phyloP scores from a whole-genome alignment of 2,888 invertebrate genomes.

The Lysandra coridon region DNA sequence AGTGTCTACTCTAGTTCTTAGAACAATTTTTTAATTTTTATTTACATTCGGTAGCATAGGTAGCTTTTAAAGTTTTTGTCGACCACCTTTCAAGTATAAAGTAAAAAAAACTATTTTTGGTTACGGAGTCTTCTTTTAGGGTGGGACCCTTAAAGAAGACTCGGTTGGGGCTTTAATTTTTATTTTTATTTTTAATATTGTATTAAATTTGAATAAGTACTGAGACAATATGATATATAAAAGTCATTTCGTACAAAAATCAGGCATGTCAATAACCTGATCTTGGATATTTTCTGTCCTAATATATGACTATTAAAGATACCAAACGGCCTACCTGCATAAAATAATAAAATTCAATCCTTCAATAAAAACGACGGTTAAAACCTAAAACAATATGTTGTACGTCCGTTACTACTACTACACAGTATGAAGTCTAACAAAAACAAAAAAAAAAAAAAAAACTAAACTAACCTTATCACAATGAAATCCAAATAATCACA shows the following conservation, averaged over 20 bases:
- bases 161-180: neutral
- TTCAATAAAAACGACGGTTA: neutral
- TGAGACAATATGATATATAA: too few species aligned
- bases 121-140: too few species aligned
- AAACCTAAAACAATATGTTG: neutral
- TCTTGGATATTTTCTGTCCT: too few species aligned
- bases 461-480: constrained; percentile 17
- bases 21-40: neutral
- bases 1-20: constrained; percentile 3
- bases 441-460: neutral
- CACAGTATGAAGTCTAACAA: neutral
- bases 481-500: constrained; percentile 28
- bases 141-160: too few species aligned
- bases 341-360: neutral
- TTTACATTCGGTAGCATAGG: neutral
- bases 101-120: too few species aligned
- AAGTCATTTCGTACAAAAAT: too few species aligned
- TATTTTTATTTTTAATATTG: neutral
- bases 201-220: too few species aligned
- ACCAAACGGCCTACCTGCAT: neutral
- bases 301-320: too few species aligned
- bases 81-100: neutral
- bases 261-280: too few species aligned
- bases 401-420: neutral
- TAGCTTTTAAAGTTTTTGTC: neutral